Conservation (phyloP, 2,797 vertebrate species). For the Sebastes glaucus region DNA sequence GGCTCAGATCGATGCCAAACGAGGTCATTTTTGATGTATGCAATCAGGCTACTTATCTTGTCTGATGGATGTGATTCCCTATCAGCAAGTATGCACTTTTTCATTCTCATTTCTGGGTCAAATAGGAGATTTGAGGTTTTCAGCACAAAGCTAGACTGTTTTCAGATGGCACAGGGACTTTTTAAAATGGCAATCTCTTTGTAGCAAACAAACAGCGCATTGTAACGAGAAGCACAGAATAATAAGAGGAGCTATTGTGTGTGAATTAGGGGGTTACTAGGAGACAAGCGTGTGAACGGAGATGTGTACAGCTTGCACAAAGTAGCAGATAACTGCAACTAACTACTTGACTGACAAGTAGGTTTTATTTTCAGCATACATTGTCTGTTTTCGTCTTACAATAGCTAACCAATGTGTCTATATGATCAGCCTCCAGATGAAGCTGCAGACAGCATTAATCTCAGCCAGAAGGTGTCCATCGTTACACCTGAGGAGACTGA, state of each 20-base stretch:
- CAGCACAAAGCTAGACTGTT: slow-evolving; percentile 37
- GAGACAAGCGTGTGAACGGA: slow-evolving; percentile 12
- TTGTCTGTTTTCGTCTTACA: neutral
- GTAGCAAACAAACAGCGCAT: slow-evolving; percentile 39
- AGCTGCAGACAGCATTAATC: slow-evolving; percentile 85
- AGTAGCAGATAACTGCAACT: neutral
- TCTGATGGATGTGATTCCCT: slow-evolving; percentile 62
- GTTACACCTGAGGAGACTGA: slow-evolving; percentile 53
- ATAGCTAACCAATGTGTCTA: slow-evolving; percentile 60
- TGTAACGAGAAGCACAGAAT: slow-evolving; percentile 32
- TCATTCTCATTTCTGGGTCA: neutral
- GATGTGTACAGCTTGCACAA: slow-evolving; percentile 21
- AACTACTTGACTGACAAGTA: neutral
- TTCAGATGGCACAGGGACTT: slow-evolving; percentile 13
- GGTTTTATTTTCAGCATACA: slow-evolving; percentile 3
- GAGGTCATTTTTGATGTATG: slow-evolving; percentile 32
- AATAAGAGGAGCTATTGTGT: slow-evolving; percentile 56
- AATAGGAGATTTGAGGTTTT: slow-evolving; percentile 9
- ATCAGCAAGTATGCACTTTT: slow-evolving; percentile 61
- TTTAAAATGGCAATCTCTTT: slow-evolving; percentile 31
- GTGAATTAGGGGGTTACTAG: neutral
- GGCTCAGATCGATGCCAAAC: slow-evolving; percentile 30
- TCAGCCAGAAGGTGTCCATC: slow-evolving; percentile 89
- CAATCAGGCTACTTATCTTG: slow-evolving; percentile 11
- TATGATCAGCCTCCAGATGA: slow-evolving; percentile 84